Conservation (phyloP, 2,113 vertebrate genomes). For the Nycticryphes semicollaris region DNA sequence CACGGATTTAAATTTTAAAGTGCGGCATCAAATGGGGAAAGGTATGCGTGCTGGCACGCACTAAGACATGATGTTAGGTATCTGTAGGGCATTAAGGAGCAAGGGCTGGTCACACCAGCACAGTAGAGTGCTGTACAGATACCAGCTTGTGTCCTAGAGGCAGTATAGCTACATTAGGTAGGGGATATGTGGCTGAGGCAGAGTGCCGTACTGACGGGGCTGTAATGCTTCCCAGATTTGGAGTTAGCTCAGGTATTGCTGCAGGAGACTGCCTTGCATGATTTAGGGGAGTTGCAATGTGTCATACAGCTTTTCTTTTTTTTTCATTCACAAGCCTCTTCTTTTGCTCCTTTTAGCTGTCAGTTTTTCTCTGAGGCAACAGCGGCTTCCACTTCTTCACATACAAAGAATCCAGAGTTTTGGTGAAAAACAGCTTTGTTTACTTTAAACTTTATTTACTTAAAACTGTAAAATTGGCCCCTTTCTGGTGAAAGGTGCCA, state of each 20-base stretch:
- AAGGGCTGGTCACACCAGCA: not conserved
- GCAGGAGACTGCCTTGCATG: not conserved
- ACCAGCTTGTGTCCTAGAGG: not conserved
- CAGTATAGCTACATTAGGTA: not conserved
- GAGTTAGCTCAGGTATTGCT: not conserved
- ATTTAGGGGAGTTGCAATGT: not conserved
- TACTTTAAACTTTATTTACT: constrained; percentile 52
- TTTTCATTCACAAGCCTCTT: not conserved
- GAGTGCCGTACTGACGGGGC: not conserved
- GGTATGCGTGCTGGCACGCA: not conserved
- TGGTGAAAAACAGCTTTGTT: constrained; percentile 58
- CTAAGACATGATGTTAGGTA: not conserved
- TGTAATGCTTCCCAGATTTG: not conserved
- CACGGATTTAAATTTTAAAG: not conserved
- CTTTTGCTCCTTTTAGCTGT: not conserved
- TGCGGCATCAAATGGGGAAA: not conserved
- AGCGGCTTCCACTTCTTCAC: constrained; percentile 32
- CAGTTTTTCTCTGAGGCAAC: constrained; percentile 5
- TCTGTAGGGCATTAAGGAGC: not conserved
- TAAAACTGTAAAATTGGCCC: constrained; percentile 48
- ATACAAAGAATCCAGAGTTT: constrained; percentile 52
- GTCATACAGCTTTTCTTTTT: not conserved
- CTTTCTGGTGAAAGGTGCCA: constrained; percentile 55
- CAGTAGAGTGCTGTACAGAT: not conserved
- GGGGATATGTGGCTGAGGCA: not conserved